Evolutionary conservation across 2,888 invertebrate species (phyloP).

Genomic region (Cantharis rufa): DNA sequence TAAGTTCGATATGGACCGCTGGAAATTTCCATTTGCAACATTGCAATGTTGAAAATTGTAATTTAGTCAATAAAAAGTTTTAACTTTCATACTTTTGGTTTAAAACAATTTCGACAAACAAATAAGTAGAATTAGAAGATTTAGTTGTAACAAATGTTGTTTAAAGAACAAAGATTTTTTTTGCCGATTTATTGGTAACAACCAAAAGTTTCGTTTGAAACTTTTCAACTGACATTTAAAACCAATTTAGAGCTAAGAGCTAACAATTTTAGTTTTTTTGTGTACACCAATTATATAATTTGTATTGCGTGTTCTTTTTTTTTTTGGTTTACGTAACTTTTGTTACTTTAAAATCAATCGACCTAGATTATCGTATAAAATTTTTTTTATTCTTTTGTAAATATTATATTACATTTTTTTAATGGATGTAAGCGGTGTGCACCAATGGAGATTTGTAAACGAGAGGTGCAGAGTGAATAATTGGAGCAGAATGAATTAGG

Average conservation of each 20-base stretch:
- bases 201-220: background rate
- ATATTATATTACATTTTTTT: background rate
- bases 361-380: background rate
- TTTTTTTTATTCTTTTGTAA: background rate
- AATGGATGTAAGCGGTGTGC: constrained; percentile 21
- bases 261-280: background rate
- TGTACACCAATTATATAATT: background rate
- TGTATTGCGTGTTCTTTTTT: background rate
- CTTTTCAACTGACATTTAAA: background rate
- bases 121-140: background rate
- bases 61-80: too few species aligned
- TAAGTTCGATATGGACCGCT: too few species aligned
- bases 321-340: background rate
- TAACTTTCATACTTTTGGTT: too few species aligned
- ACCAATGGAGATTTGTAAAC: constrained; percentile 45
- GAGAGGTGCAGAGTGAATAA: constrained; percentile 46
- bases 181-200: background rate
- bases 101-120: too few species aligned
- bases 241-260: background rate
- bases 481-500: constrained; percentile 43
- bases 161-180: background rate
- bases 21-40: too few species aligned
- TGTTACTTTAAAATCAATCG: background rate
- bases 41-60: too few species aligned
- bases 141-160: background rate